Base-by-base conservation (phyloP, 2,113 vertebrate genomes). In the Bujurquina vittata region DNA sequence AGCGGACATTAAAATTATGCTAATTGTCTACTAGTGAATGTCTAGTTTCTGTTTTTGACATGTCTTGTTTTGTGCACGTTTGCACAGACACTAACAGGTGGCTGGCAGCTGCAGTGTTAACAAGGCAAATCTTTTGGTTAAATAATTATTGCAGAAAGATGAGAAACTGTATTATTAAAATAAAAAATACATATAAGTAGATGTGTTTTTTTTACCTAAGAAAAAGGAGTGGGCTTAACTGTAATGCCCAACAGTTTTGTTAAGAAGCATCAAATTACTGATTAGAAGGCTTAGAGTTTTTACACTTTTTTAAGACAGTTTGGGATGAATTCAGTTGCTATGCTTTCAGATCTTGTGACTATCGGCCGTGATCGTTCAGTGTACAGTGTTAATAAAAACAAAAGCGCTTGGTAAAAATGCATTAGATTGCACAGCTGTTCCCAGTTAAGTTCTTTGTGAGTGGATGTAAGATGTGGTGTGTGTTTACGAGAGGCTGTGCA, bases 391-490 rank as follows among this genome's bases (percentile, higher is more conserved):
- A 54, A 31, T 31, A 72, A 52, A 52, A 72, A 52, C 43, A 31
- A 15, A 72, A 72, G 67, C 33, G 65, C 43, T 52, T 33, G 20
- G 4, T 40, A 57, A 58, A 40, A 72, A 72, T 52, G 22, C 67
- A 31, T 54, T 72, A 11, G 67, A 72, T 72, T 31, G 26, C 26
- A 33, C 26, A 54, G 46, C 67, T 72, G 67, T 72, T 54, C 26
- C 67, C 67, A 72, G 26, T 72, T 14, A 43, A 58, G 73, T 43
- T 40, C 10, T 43, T 75, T 40, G 22, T 43, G 55, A 75, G 55
- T 81, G 43, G 58, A 37, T 84, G 35, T 31, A 72, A 72, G 18
- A 72, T 72, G 46, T 17, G 12, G n/a, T 73, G 65, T 87, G 55
- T 72, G 74, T 60, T 58, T 31, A 35, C 5, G 49, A 31, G 15